Evolutionary conservation across 2,888 invertebrate species (phyloP), one percentile per base, ranked within the genome.

Genomic region (Acleris cristana): DNA sequence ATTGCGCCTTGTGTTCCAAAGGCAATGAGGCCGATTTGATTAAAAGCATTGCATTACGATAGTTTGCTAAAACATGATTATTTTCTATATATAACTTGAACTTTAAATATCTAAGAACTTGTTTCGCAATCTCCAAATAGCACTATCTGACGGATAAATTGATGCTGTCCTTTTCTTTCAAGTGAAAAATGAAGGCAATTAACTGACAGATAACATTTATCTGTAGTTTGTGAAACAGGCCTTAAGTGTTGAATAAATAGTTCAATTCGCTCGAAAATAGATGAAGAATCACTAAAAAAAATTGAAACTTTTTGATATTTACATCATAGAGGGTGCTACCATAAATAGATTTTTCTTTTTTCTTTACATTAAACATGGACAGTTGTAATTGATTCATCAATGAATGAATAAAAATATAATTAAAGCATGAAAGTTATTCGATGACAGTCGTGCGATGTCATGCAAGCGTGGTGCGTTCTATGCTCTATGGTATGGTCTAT

Each of bases 231-330:
- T 10, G 34, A 34, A 34, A 34, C 34, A 34, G 10, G 10, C 34
- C 30, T 4, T 23, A 26, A 8, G 26, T 26, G 26, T 26, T 26
- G 7, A 7, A 26, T 7, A 44, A 55, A 26, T 52, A 72, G 73
- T 77, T 82, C 83, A 82, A 80, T 83, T 82, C 72, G 73, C 77
- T 79, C 81, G 79, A 79, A 75, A 59, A 69, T 34, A 60, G 62
- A 70, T 57, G 65, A 61, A 70, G 56, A 52, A 30, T 52, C 56
- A 30, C 12, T n/a, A 44, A 30, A 61, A 56, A 51, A 40, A 51
- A 49, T 45, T 21, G 19, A 60, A 51, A 26, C 12, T 57, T 63
- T 61, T 62, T 21, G 34, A 69, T 69, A 65, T 61, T 64, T 65
- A 69, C 65, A 64, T 67, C 57, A 64, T 58, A 70, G 49, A 65